Evolutionary conservation across 2,888 invertebrate genomes (phyloP), one percentile per base, ranked within the genome.

Genomic region (Seira sanloemensis): DNA sequence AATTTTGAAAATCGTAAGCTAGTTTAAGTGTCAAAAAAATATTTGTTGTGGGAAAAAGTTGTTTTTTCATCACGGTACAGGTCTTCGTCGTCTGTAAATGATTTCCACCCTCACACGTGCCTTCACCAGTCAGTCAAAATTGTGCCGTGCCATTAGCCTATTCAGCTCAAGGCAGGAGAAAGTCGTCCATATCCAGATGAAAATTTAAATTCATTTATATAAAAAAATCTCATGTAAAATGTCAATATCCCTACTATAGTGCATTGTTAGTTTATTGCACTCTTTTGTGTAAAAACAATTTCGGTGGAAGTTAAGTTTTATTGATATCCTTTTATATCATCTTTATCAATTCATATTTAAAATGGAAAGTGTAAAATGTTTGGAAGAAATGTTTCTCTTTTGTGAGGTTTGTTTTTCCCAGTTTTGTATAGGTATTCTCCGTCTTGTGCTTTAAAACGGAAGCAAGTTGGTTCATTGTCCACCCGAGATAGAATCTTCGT

Each of bases 31-130:
- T 2, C 25, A 19, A 19, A 62, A 24, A 27, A 25, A 24, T 12
- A 27, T 62, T 27, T 24, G 16, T 58, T n/a, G 21, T 74, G 74
- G 62, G 21, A 21, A 46, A 62, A 23, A 21, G 19, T 24, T 54
- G 18, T 74, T 23, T 74, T 54, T 24, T 62, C 46, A 65, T 21
- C 62, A 65, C 21, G 27, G 65, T 74, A 74, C 74, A 74, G 37
- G 37, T 37, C 37, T 7, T 37, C 37, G 4, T 37, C n/a, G n/a
- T n/a, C n/a, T n/a, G n/a, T n/a, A n/a, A n/a, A n/a, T n/a, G n/a
- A n/a, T n/a, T n/a, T n/a, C n/a, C n/a, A n/a, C n/a, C n/a, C n/a
- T n/a, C n/a, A n/a, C n/a, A n/a, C n/a, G n/a, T n/a, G n/a, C n/a
- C n/a, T n/a, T n/a, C n/a, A n/a, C n/a, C n/a, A n/a, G n/a, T n/a